A percentile compares a stretch with the other conserved stretches of the same genome.
phyloP scores from a whole-genome alignment of 2,797 vertebrate species.

The Sebastes cheni region DNA sequence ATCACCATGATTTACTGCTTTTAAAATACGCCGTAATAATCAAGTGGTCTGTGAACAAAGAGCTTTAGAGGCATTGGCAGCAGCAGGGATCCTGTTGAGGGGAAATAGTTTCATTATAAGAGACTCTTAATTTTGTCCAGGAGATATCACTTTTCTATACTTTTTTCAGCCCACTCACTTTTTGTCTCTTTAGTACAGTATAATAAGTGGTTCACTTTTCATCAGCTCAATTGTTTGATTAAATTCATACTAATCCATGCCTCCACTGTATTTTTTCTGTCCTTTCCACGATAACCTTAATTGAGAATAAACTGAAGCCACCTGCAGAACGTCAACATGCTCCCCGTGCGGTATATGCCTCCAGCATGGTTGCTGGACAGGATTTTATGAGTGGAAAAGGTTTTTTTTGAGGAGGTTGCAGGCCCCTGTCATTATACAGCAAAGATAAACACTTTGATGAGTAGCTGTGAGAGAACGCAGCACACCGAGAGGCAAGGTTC shows the following conservation, averaged over 20 bases:
- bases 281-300: background rate
- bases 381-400: conserved; percentile 22
- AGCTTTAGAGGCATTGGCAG: background rate
- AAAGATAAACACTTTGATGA: conserved; percentile 45
- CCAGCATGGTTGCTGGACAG: background rate
- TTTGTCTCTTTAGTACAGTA: background rate
- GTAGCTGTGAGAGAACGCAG: conserved; percentile 43
- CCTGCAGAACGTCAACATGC: conserved; percentile 12
- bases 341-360: background rate
- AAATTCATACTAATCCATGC: background rate
- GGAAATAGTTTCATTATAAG: conserved; percentile 1
- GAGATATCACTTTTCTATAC: background rate
- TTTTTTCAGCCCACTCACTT: background rate
- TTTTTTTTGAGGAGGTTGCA: conserved; percentile 13
- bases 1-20: conserved; percentile 41
- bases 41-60: conserved; percentile 35
- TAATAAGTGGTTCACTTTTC: conserved; percentile 15
- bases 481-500: conserved; percentile 1
- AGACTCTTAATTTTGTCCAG: conserved; percentile 11
- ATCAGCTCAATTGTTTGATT: conserved; percentile 18
- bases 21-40: conserved; percentile 38
- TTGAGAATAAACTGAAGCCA: conserved; percentile 36
- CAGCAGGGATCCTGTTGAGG: background rate
- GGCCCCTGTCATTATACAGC: conserved; percentile 8
- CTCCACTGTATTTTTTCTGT: background rate